Base-by-base conservation (phyloP, 2,113 vertebrate species). In the Nettapus auritus region DNA sequence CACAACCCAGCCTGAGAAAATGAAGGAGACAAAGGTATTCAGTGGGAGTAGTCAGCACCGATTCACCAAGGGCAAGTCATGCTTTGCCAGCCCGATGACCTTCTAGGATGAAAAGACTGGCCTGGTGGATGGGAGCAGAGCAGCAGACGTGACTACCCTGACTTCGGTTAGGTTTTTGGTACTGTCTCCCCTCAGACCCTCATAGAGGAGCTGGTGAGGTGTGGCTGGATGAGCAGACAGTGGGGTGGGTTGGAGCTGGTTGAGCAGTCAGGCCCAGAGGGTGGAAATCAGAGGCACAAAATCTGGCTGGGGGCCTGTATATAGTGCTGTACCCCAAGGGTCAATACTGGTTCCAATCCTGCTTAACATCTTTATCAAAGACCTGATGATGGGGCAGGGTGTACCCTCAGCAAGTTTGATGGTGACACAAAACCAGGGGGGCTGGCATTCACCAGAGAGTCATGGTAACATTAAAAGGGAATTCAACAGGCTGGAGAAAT, bases 241-340 rank as follows among this genome's bases (percentile, higher is more conserved):
- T 22, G 59, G 56, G 9, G 9, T 59, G 53, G 2, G 11, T 36
- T 77, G 66, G 50, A 83, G 73, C 44, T 31, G 21, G 8, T 16
- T 36, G 21, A 38, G 50, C 9, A 34, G 13, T 22, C 36, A 71
- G 36, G 18, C 12, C 53, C 31, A 29, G 71, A 55, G 28, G 15
- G 2, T 1, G 36, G 28, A 33, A 13, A 23, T 28, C 31, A 29
- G 71, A 55, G 28, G 15, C 34, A 88, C 0, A 0, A 85, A 59
- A 15, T 36, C 67, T 28, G 14, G 18, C 2, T 52, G 48, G 31
- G 71, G 6, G 6, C 59, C 62, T 46, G 6, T 33, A 48, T 19
- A 9, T 83, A 0, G 2, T 76, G 62, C 6, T 44, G 28, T 38
- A 40, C 6, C 22, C 17, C 42, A 36, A 42, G 11, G 13, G 6